Percentiles rank a stretch among this genome's conserved stretches.
Conservation (phyloP, 2,113 vertebrate genomes). For the Notothenia coriiceps region DNA sequence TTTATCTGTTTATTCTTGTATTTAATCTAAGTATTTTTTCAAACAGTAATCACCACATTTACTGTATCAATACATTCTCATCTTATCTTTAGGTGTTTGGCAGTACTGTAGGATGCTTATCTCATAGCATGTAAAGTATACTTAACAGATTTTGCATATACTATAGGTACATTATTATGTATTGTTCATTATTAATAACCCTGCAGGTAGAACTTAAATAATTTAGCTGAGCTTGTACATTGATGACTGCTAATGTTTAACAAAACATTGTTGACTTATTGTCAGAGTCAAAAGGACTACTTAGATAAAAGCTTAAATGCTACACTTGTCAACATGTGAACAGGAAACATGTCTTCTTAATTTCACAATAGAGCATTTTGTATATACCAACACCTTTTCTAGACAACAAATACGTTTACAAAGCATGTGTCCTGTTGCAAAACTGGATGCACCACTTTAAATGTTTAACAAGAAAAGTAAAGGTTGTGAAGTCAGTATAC, state of each 20-base stretch:
- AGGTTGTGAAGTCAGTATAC: no score
- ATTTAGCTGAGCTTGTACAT: constrained; percentile 52
- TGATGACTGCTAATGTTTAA: constrained; percentile 36
- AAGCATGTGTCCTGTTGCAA: neutral
- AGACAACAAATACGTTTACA: neutral
- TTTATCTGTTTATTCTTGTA: neutral
- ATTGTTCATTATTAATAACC: constrained; percentile 58
- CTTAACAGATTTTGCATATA: constrained; percentile 8
- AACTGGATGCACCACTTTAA: neutral
- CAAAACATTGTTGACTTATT: constrained; percentile 30
- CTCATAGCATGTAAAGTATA: neutral
- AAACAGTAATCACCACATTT: neutral
- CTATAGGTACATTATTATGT: constrained; percentile 15
- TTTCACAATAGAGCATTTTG: neutral
- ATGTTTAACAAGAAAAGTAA: neutral
- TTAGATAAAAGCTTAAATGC: neutral
- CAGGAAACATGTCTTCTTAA: neutral
- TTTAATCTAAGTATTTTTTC: neutral
- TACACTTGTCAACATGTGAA: neutral
- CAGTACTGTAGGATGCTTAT: neutral
- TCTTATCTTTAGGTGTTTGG: neutral
- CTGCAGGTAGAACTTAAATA: constrained; percentile 46
- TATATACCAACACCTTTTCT: neutral
- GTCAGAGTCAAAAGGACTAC: neutral
- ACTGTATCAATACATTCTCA: constrained; percentile 1